Base-by-base conservation (phyloP, 2,113 vertebrate species). In the Neolamprologus longior region DNA sequence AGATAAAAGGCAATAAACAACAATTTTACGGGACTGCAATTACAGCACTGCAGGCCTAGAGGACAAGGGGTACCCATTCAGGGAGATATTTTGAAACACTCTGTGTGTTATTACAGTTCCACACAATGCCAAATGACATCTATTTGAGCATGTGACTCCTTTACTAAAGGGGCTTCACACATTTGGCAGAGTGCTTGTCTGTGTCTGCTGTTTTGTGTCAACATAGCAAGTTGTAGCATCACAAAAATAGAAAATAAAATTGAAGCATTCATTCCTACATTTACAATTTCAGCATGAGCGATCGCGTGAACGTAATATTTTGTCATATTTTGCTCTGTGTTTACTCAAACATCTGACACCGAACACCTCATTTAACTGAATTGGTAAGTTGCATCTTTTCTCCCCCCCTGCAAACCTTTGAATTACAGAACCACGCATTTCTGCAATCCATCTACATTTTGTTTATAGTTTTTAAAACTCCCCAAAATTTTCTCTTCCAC, bases 61-160 rank as follows among this genome's bases (percentile, higher is more conserved):
- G 66, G 84, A 87, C 7, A 86, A 80, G 80, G 26, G 21, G 68
- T 15, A 26, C 83, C 76, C 19, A n/a, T 61, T 88, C 4, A 37
- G 78, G 55, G 52, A 45, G 50, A 83, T 58, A 50, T 83, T 85
- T 78, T 84, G 11, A 84, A 81, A 85, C 82, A 88, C 80, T 86
- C 7, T 5, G 78, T 78, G 58, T 78, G 42, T 33, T 78, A 78
- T 78, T 78, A 78, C 73, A 33, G 26, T 78, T 78, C 45, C 73
- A 78, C 87, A 92, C 71, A 83, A 86, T 63, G 68, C 37, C 7
- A 37, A 84, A 87, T 82, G 53, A 78, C 84, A 66, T 85, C 68
- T 82, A 73, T 87, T 63, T 66, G 85, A 55, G 21, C 57, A 80
- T 86, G 85, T 89, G 88, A 89, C 84, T 83, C 35, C 66, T 91